Percentiles rank a stretch among this genome's conserved stretches.
phyloP scores from a whole-genome alignment of 2,797 vertebrate species.

The Hippopotamyrus pictus region DNA sequence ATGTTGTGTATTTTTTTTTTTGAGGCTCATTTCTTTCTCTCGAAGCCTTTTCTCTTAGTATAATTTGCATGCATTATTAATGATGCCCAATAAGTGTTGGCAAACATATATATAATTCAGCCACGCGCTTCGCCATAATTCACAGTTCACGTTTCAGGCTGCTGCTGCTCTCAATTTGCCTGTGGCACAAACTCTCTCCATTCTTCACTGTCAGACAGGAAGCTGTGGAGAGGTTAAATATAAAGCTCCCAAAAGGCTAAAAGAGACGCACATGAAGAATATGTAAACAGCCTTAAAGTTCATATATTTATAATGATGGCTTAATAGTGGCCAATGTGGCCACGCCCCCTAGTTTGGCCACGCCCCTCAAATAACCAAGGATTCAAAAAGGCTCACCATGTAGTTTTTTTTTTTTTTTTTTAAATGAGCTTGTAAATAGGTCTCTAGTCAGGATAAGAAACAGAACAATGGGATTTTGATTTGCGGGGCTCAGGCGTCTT shows the following conservation, averaged over 20 bases:
- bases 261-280: neutral
- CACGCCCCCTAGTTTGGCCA: neutral
- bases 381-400: neutral
- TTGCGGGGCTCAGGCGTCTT: neutral
- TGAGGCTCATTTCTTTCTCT: neutral
- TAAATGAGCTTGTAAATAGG: neutral
- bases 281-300: neutral
- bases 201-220: neutral
- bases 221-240: neutral
- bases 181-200: neutral
- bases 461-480: neutral
- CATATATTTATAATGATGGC: neutral
- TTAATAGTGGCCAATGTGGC: neutral
- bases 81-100: neutral
- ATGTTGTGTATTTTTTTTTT: neutral
- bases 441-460: neutral
- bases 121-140: neutral
- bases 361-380: neutral
- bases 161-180: neutral
- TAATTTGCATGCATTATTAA: neutral
- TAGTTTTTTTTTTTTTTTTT: neutral
- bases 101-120: neutral
- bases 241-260: neutral
- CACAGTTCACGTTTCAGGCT: neutral
- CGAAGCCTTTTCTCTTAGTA: neutral